Conservation (phyloP, 2,113 vertebrate genomes). For the cat (Felis catus) region F.catus_Fca126_mat1.0 CM031413.1:124778001-124778500, state of each 20-base stretch:
- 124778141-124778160: not conserved
- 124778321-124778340: no score
- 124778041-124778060: not conserved
- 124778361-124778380: not conserved
- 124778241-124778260: no score
- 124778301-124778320: not conserved
- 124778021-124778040: not conserved
- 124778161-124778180: not conserved
- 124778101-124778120: not conserved
- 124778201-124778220: not conserved
- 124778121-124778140: not conserved
- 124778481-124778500: not conserved
- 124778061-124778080: not conserved
- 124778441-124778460: not conserved
- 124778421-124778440: not conserved
- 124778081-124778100: not conserved
- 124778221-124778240: not conserved
- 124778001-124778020: not conserved
- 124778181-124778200: not conserved
- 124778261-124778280: not conserved
- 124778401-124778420: not conserved
- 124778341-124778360: not conserved
- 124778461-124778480: constrained; percentile 12
- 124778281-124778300: not conserved
- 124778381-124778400: not conserved